phyloP scores from a whole-genome alignment of 1,140 invertebrate species.

The Drosophila fuyamai region DNA sequence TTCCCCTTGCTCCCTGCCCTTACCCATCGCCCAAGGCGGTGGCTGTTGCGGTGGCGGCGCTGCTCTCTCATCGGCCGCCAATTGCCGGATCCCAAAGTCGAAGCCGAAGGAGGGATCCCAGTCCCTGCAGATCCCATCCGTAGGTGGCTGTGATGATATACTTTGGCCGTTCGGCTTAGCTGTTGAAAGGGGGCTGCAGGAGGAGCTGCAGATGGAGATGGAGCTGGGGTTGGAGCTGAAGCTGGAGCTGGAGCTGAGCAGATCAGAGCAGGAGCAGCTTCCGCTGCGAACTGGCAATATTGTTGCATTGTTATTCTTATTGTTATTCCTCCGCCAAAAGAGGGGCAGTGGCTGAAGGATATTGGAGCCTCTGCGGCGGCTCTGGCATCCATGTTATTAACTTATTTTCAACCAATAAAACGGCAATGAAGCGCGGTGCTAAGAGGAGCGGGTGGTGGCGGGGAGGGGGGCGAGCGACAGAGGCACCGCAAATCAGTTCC shows the following conservation, averaged over 20 bases:
- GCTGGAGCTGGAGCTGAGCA: too few species aligned
- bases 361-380: slow-evolving; percentile 40
- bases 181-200: slow-evolving; percentile 57
- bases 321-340: slow-evolving; percentile 12
- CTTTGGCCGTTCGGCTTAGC: slow-evolving; percentile 63
- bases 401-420: slow-evolving; percentile 84
- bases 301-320: slow-evolving; percentile 74
- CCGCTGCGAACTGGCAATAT: slow-evolving; percentile 60
- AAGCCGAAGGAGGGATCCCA: not conserved
- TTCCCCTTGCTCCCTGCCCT: not conserved
- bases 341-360: slow-evolving; percentile 38
- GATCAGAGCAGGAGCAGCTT: slow-evolving; percentile 6
- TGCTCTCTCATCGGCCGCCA: slow-evolving; percentile 27
- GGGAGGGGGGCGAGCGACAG: not conserved
- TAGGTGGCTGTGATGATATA: slow-evolving; percentile 84
- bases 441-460: not conserved
- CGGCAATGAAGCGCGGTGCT: slow-evolving; percentile 65
- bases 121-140: slow-evolving; percentile 40
- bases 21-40: slow-evolving; percentile 15
- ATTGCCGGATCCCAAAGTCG: slow-evolving; percentile 8
- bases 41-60: slow-evolving; percentile 26
- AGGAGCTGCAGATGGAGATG: not conserved
- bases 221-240: too few species aligned
- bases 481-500: slow-evolving; percentile 64
- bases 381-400: slow-evolving; percentile 78